Evolutionary conservation across 2,888 invertebrate genomes (phyloP).

Genomic region (Pandemis corylana): DNA sequence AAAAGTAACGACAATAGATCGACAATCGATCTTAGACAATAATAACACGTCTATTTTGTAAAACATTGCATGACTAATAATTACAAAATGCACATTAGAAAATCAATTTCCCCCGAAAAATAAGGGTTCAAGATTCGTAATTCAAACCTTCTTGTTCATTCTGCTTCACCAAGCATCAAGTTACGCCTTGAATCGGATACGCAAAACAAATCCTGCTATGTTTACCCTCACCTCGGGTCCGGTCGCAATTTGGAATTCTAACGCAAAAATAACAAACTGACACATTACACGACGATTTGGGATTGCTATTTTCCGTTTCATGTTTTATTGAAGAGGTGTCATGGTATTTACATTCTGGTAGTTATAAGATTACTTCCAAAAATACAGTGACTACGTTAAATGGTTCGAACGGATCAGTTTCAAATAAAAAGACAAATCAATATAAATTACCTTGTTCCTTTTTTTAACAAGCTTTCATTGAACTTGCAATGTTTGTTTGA

Average conservation of each 20-base stretch:
- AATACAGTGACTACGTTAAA: too few species aligned
- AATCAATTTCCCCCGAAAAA: background rate
- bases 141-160: slow-evolving; percentile 6
- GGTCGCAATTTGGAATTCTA: slow-evolving; percentile 34
- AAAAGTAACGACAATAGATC: too few species aligned
- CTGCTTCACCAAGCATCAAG: slow-evolving; percentile 1
- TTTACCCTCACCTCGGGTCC: slow-evolving; percentile 15
- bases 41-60: too few species aligned
- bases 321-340: slow-evolving; percentile 16
- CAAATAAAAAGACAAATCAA: too few species aligned
- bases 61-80: too few species aligned
- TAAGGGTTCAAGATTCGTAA: background rate
- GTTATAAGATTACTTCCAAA: background rate
- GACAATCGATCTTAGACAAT: too few species aligned
- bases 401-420: too few species aligned
- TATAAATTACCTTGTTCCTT: too few species aligned
- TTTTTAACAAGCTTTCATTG: too few species aligned
- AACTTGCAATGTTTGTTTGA: too few species aligned
- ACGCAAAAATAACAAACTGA: slow-evolving; percentile 20
- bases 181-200: slow-evolving; percentile 19
- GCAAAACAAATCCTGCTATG: slow-evolving; percentile 26
- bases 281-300: slow-evolving; percentile 24
- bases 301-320: slow-evolving; percentile 21
- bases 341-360: background rate
- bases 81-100: background rate